These are phyloP conservation scores for Nestor notabilis DNA, from an alignment of 2,113 vertebrate genomes.

Conservation along the genomic window DNA sequence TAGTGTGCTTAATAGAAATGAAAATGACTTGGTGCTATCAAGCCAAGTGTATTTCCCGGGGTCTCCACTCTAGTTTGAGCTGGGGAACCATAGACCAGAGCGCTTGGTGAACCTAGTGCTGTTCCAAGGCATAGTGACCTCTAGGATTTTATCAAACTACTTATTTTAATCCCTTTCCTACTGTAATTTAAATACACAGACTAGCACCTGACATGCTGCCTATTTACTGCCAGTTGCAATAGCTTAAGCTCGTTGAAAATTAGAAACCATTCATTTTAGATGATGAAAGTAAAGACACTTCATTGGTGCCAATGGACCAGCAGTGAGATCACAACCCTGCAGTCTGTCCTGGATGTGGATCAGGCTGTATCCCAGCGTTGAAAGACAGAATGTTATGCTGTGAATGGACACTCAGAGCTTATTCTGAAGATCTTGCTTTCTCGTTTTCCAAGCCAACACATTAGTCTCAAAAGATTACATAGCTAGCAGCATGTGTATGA, in stretches of 20 bases:
- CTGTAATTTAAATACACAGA: not conserved
- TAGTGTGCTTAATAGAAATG: not conserved
- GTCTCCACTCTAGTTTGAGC: not conserved
- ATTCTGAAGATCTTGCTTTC: not conserved
- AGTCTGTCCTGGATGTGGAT: not conserved
- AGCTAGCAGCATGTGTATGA: not conserved
- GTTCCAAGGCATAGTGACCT: not conserved
- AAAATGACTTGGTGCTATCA: not conserved
- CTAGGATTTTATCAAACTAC: not conserved
- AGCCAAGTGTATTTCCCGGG: not conserved
- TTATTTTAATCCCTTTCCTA: not conserved
- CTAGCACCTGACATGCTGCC: not conserved
- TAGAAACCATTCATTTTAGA: not conserved
- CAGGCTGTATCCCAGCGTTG: not conserved
- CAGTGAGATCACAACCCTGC: not conserved
- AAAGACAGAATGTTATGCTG: not conserved
- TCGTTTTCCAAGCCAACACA: not conserved
- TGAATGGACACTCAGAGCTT: not conserved
- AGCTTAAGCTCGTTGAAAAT: not conserved
- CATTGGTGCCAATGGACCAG: not conserved
- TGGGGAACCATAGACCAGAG: not conserved
- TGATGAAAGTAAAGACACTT: not conserved
- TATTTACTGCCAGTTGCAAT: not conserved
- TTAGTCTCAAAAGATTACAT: not conserved
- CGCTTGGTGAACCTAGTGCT: accelerated